Evolutionary conservation across 2,113 vertebrate genomes (phyloP).

Genomic region (Rhegmatorhina hoffmannsi): DNA sequence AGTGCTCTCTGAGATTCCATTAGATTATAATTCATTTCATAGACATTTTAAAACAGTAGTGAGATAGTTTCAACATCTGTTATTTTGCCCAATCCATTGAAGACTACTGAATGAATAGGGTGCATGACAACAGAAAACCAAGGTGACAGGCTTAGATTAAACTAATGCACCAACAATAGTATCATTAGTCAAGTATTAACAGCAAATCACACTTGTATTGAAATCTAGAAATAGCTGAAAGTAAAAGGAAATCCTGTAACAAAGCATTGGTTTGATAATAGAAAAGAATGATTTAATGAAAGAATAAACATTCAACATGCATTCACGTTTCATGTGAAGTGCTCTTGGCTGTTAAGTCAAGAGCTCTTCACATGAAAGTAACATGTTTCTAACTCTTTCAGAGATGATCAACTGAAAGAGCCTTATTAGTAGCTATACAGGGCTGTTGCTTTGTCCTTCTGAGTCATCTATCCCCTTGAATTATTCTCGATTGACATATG

Average conservation of each 20-base stretch:
- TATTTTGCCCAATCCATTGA: constrained; percentile 8
- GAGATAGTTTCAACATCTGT: constrained; percentile 17
- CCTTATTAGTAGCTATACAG: constrained; percentile 53
- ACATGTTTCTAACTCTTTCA: constrained; percentile 65
- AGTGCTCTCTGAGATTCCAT: background rate
- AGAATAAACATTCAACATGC: constrained; percentile 50
- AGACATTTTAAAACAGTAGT: constrained; percentile 6
- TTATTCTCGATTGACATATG: constrained; percentile 62
- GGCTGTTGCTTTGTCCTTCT: constrained; percentile 58
- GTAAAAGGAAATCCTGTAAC: constrained; percentile 25
- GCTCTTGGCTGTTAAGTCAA: constrained; percentile 60
- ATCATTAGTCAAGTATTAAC: constrained; percentile 62
- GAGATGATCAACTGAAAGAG: constrained; percentile 44
- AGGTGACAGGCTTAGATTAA: constrained; percentile 56
- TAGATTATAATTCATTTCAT: background rate
- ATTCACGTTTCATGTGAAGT: constrained; percentile 65
- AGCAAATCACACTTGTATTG: constrained; percentile 37
- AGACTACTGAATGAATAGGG: constrained; percentile 5
- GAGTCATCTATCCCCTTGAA: constrained; percentile 61
- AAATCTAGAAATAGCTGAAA: constrained; percentile 54
- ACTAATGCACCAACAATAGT: constrained; percentile 50
- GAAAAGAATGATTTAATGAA: constrained; percentile 57
- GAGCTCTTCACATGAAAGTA: constrained; percentile 59
- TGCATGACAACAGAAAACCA: constrained; percentile 35
- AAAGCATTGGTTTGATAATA: constrained; percentile 59